A percentile compares a stretch with the other conserved stretches of the same genome.
phyloP scores from a whole-genome alignment of 2,888 invertebrate genomes.

The Diplolepis rosae region DNA sequence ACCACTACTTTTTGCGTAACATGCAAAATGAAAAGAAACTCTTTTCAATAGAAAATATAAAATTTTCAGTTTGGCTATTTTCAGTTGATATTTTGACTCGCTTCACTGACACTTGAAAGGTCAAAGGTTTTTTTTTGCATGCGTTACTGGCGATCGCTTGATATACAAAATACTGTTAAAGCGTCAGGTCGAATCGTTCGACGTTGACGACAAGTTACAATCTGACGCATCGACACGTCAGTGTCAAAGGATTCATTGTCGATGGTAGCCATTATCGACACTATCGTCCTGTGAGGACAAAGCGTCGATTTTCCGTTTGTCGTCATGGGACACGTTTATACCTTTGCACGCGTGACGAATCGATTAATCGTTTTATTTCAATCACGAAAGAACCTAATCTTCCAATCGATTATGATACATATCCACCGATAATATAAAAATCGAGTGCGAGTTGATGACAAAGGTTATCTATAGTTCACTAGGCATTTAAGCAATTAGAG shows the following conservation, averaged over 20 bases:
- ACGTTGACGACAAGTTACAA: conserved; percentile 17
- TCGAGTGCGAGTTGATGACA: background rate
- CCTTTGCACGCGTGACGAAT: background rate
- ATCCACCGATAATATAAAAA: background rate
- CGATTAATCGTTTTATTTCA: background rate
- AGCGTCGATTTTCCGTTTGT: background rate
- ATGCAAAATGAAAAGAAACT: background rate
- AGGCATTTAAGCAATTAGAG: conserved; percentile 8
- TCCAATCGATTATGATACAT: background rate
- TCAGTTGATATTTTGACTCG: background rate
- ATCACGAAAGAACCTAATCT: background rate
- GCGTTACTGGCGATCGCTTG: conserved; percentile 11
- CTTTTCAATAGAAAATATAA: background rate
- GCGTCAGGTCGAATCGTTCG: background rate
- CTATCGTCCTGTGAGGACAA: conserved; percentile 5
- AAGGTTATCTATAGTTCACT: conserved; percentile 1
- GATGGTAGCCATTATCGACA: background rate
- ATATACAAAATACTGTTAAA: conserved; percentile 26
- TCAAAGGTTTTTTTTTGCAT: background rate
- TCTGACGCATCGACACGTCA: conserved; percentile 22
- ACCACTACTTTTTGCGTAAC: background rate
- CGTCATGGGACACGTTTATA: background rate
- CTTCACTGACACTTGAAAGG: conserved; percentile 21
- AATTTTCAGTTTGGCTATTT: background rate
- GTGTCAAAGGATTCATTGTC: conserved; percentile 24